Percentiles rank a stretch among this genome's conserved stretches.
These are phyloP conservation scores for Notechis scutatus DNA, from an alignment of 2,113 vertebrate genomes.

Conservation along the genomic window DNA sequence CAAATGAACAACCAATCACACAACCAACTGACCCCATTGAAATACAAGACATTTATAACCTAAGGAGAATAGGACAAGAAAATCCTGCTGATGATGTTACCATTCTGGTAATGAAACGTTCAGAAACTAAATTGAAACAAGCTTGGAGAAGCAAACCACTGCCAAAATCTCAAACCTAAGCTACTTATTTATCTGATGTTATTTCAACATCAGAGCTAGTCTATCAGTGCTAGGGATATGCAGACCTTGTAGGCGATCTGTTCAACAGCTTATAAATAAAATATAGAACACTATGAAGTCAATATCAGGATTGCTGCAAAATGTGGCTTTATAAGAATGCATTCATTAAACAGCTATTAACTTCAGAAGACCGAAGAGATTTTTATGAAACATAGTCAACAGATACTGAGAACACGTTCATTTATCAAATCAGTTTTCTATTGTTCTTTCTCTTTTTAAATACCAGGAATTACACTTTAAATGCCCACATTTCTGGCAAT, in stretches of 20 bases:
- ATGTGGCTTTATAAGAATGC: background rate
- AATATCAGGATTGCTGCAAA: background rate
- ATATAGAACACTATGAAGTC: background rate
- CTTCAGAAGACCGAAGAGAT: background rate
- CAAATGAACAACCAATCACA: too few relatives aligned
- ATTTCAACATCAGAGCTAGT: background rate
- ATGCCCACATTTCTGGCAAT: background rate
- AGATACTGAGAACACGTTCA: background rate
- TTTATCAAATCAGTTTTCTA: conserved; percentile 12
- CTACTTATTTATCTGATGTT: too few relatives aligned
- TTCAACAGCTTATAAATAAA: conserved; percentile 24
- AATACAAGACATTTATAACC: too few relatives aligned
- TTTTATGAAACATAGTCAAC: conserved; percentile 9
- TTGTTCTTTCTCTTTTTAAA: conserved; percentile 15
- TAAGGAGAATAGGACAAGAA: too few relatives aligned
- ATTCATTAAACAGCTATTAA: conserved; percentile 25
- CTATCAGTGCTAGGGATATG: background rate
- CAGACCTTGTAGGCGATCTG: background rate
- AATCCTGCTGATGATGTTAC: too few relatives aligned
- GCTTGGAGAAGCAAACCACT: too few relatives aligned
- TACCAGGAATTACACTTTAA: background rate
- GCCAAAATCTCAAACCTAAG: too few relatives aligned
- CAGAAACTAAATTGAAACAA: too few relatives aligned
- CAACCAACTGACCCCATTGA: too few relatives aligned
- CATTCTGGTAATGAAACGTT: too few relatives aligned